Conservation (phyloP, 1,140 invertebrate genomes). For the Callitettix versicolor region DNA sequence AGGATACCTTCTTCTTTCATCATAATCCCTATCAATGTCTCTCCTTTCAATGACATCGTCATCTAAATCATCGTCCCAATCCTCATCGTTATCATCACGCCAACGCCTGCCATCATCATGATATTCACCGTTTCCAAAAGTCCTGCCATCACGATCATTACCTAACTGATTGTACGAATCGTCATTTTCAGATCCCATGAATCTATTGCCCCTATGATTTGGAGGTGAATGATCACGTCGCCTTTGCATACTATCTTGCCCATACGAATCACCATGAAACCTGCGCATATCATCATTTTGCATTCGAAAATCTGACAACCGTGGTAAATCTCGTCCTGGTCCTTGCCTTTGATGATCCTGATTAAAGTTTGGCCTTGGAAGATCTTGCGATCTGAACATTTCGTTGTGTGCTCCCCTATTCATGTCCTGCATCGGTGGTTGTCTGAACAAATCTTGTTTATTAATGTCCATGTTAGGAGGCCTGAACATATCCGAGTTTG, state of each 20-base stretch:
- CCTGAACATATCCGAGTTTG: not conserved
- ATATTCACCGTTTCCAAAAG: slow-evolving; percentile 4
- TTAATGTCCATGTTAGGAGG: not conserved
- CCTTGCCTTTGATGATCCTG: not conserved
- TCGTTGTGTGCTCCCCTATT: not conserved
- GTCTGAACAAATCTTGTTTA: slow-evolving; percentile 1
- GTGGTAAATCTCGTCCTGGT: no score
- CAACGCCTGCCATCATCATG: slow-evolving; percentile 12
- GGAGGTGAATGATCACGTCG: not conserved
- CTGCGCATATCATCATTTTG: not conserved
- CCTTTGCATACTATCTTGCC: not conserved
- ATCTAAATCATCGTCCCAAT: slow-evolving; percentile 8
- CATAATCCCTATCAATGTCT: slow-evolving; percentile 3
- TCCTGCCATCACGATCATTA: not conserved
- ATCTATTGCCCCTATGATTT: not conserved
- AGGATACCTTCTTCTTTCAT: slow-evolving; percentile 1
- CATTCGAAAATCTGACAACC: not conserved
- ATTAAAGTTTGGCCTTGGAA: not conserved
- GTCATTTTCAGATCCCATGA: not conserved
- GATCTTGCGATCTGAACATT: not conserved
- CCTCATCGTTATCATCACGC: slow-evolving; percentile 1
- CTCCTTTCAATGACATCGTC: slow-evolving; percentile 5
- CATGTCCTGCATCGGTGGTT: not conserved
- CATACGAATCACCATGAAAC: not conserved
- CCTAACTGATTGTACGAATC: slow-evolving; percentile 1